Percentiles rank a stretch among this genome's conserved stretches.
These are phyloP conservation scores for Cochlearius cochlearius DNA, from an alignment of 2,113 vertebrate species.

Conservation along the genomic window DNA sequence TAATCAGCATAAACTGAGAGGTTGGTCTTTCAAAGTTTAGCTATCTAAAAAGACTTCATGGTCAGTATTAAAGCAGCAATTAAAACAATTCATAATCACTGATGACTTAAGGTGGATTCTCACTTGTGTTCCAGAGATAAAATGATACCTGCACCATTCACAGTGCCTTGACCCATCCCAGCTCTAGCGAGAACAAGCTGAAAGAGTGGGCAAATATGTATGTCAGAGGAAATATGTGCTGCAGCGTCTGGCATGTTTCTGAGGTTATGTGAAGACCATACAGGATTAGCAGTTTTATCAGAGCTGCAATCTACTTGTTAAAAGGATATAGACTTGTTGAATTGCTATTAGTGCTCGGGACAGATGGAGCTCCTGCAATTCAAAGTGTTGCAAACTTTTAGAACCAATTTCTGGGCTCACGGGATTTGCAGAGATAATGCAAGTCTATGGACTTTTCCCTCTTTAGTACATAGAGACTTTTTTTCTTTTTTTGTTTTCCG, in stretches of 20 bases:
- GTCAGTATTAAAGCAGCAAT: neutral
- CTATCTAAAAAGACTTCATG: neutral
- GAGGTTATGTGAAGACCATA: neutral
- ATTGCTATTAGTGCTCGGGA: neutral
- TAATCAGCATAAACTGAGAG: neutral
- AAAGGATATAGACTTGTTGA: neutral
- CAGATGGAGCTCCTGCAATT: neutral
- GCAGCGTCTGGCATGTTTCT: neutral
- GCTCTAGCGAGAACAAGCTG: neutral
- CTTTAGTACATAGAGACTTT: neutral
- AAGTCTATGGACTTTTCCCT: neutral
- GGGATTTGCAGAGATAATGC: neutral
- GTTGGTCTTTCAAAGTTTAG: neutral
- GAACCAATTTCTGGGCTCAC: neutral
- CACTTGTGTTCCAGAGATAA: neutral
- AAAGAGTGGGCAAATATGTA: neutral
- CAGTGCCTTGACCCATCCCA: neutral
- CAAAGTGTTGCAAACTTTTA: neutral
- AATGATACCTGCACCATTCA: neutral
- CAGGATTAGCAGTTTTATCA: neutral
- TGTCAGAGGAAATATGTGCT: neutral
- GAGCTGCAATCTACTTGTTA: neutral
- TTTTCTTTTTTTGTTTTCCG: neutral
- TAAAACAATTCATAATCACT: neutral
- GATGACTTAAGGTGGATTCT: neutral